These are phyloP conservation scores for Scaptomyza pallida DNA, from an alignment of 1,140 invertebrate genomes.

Conservation along the genomic window DNA sequence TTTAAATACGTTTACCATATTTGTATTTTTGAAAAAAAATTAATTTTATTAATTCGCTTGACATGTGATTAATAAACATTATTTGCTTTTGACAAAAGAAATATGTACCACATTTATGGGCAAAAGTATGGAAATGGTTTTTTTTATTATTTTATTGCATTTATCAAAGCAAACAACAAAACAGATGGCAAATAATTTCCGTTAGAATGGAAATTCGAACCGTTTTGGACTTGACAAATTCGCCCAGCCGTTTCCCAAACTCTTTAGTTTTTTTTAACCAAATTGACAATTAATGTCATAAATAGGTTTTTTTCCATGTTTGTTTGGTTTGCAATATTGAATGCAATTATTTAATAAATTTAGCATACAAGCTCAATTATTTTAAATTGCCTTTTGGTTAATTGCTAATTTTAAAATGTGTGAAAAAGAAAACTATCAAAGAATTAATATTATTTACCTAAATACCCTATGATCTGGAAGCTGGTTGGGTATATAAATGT, in stretches of 20 bases:
- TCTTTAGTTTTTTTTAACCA: not conserved
- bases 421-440: conserved; percentile 8
- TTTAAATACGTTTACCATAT: not conserved
- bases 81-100: conserved; percentile 37
- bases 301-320: conserved; percentile 29
- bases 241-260: not conserved
- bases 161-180: conserved; percentile 51
- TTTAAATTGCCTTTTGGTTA: conserved; percentile 28
- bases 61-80: conserved; percentile 47
- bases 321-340: conserved; percentile 31
- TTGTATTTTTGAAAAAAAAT: not conserved
- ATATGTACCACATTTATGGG: conserved; percentile 11
- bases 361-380: conserved; percentile 43
- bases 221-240: conserved; percentile 5
- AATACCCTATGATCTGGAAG: not conserved
- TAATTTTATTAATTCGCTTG: conserved; percentile 2
- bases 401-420: conserved; percentile 30
- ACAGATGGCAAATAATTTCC: conserved; percentile 58
- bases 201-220: conserved; percentile 46
- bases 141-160: conserved; percentile 11
- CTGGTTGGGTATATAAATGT: too few species aligned
- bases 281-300: conserved; percentile 34
- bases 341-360: conserved; percentile 51
- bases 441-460: not conserved
- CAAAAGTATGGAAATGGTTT: conserved; percentile 8